A percentile compares a stretch with the other conserved stretches of the same genome.
These are phyloP conservation scores for Cheilosia pagana DNA, from an alignment of 2,888 invertebrate species.

Conservation along the genomic window DNA sequence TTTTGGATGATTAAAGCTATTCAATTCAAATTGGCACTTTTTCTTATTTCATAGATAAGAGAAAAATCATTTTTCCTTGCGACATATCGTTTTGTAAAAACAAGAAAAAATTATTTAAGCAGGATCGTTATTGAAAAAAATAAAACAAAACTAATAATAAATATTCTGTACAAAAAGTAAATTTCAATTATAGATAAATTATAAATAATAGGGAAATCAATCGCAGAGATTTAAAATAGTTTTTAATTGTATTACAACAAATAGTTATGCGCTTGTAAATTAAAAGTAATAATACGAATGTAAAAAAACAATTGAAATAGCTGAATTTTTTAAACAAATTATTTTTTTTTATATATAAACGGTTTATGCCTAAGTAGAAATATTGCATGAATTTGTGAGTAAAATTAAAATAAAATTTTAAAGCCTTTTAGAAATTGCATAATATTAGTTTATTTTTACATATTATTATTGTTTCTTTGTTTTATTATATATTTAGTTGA, in stretches of 20 bases:
- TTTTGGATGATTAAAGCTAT: not conserved
- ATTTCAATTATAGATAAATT: not conserved
- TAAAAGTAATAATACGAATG: constrained; percentile 1
- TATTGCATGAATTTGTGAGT: constrained; percentile 12
- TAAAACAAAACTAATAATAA: not conserved
- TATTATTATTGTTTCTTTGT: not conserved
- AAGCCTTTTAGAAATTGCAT: constrained; percentile 14
- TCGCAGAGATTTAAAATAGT: constrained; percentile 37
- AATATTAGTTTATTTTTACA: not conserved
- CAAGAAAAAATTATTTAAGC: not conserved
- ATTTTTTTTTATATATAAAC: not conserved
- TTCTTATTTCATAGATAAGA: not conserved
- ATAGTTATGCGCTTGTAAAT: constrained; percentile 45
- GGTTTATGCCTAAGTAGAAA: not conserved
- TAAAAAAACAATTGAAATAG: constrained; percentile 26
- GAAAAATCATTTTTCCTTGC: not conserved
- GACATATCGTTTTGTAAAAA: constrained; percentile 25
- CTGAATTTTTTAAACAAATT: constrained; percentile 1
- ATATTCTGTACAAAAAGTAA: constrained; percentile 18
- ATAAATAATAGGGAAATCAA: constrained; percentile 31
- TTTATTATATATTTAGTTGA: constrained; percentile 5
- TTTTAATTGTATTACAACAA: constrained; percentile 27
- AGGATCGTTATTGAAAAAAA: not conserved
- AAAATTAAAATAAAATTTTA: not conserved
- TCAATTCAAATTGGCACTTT: not conserved